These are phyloP conservation scores for Muraenolepis orangiensis DNA, from an alignment of 2,797 vertebrate species.

Conservation along the genomic window DNA sequence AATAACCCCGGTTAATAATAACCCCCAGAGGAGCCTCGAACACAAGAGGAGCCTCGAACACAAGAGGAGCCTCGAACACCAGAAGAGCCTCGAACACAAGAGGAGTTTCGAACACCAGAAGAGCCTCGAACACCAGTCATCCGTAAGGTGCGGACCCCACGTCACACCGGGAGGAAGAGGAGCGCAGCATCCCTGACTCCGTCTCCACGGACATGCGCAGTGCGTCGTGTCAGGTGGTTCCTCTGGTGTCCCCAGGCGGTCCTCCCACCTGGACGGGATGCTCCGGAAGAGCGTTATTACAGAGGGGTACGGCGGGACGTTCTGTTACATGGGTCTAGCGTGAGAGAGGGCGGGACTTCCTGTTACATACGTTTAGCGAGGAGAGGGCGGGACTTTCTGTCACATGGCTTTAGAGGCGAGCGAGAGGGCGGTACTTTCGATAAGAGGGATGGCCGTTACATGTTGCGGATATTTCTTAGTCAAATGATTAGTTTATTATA, in stretches of 20 bases:
- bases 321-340: background rate
- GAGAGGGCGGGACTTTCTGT: background rate
- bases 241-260: background rate
- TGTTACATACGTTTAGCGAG: background rate
- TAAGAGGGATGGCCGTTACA: background rate
- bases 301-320: too few relatives aligned
- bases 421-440: background rate
- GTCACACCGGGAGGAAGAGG: too few relatives aligned
- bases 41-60: too few relatives aligned
- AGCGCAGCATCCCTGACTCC: too few relatives aligned
- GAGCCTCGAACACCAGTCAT: too few relatives aligned
- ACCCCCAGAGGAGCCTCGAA: too few relatives aligned
- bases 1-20: background rate
- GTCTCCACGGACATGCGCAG: too few relatives aligned
- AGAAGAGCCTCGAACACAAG: too few relatives aligned
- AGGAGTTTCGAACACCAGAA: too few relatives aligned
- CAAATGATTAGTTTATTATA: background rate
- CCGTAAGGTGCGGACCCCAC: too few relatives aligned
- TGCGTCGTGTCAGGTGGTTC: constrained; percentile 48
- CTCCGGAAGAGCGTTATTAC: background rate
- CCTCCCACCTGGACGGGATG: background rate
- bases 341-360: too few relatives aligned
- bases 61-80: too few relatives aligned
- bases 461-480: background rate
- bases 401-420: background rate